Conservation (phyloP, 2,113 vertebrate genomes). For the Mobula birostris region DNA sequence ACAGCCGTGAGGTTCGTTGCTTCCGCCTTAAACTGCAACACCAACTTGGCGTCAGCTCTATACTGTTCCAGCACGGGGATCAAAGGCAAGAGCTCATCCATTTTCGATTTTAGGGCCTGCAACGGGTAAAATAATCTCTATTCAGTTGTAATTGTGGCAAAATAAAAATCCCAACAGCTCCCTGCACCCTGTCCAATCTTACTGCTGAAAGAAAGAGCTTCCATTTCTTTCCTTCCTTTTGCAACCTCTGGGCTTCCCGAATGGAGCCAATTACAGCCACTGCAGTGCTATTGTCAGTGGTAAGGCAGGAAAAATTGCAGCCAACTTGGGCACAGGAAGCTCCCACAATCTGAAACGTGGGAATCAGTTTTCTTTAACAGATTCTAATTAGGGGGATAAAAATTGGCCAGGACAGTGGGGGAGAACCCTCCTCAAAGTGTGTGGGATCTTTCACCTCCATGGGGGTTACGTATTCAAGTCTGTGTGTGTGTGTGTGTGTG, state of each 20-base stretch:
- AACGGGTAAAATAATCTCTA: constrained; percentile 95
- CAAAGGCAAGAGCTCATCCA: constrained; percentile 99
- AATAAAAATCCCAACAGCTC: constrained; percentile 54
- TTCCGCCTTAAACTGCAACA: constrained; percentile 99
- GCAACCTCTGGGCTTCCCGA: background rate
- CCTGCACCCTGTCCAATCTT: constrained; percentile 52
- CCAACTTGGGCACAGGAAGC: background rate
- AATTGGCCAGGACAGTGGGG: background rate
- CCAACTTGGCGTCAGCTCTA: constrained; percentile 99
- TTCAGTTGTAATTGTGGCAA: constrained; percentile 85
- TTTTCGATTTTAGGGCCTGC: constrained; percentile 99
- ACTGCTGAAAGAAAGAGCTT: background rate
- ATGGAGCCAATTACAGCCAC: background rate
- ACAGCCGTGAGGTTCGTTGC: constrained; percentile 98
- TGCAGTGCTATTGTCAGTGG: background rate
- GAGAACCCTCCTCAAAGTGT: background rate
- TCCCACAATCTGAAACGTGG: background rate
- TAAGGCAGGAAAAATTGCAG: background rate
- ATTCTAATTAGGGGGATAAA: background rate
- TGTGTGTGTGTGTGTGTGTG: background rate
- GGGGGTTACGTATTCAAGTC: background rate
- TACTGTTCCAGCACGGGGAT: constrained; percentile 99
- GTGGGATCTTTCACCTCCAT: background rate
- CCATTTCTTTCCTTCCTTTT: background rate
- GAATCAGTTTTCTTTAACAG: background rate